Percentiles rank a stretch among this genome's conserved stretches.
Conservation (phyloP, 64 coral and sea anemone species). For the Pachyseris speciosa region DNA sequence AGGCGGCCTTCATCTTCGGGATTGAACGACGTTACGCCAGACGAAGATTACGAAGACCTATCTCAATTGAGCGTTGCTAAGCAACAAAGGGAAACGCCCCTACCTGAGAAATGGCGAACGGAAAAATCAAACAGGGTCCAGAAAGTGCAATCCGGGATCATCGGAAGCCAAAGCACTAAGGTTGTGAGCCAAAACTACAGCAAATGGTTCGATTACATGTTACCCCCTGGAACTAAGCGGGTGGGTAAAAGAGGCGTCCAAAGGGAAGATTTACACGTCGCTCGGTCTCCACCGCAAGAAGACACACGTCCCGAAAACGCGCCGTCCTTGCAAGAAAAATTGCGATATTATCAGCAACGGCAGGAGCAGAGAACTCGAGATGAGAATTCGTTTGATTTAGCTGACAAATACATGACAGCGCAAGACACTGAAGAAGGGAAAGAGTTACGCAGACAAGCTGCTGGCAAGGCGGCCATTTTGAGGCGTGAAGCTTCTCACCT, state of each 20-base stretch:
- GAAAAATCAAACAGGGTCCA: background rate
- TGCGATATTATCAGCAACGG: conserved; percentile 49
- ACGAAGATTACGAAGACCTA: background rate
- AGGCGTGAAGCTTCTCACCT: conserved; percentile 79
- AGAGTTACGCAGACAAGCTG: conserved; percentile 68
- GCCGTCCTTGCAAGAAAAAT: conserved; percentile 16
- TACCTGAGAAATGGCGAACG: background rate
- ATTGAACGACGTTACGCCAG: background rate
- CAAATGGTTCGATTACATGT: conserved; percentile 63
- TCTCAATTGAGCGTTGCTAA: background rate
- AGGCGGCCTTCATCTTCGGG: background rate
- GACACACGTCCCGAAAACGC: background rate
- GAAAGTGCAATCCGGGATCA: background rate
- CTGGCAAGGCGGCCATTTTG: conserved; percentile 68
- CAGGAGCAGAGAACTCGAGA: conserved; percentile 5
- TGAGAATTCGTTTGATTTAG: conserved; percentile 49
- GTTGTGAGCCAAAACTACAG: conserved; percentile 9
- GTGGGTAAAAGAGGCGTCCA: background rate
- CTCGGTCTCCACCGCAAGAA: background rate
- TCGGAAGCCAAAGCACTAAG: background rate
- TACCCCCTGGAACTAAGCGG: conserved; percentile 33
- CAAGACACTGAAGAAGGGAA: conserved; percentile 38
- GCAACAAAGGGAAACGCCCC: background rate
- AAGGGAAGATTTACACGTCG: too few species aligned
- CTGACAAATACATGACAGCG: conserved; percentile 49